phyloP scores from a whole-genome alignment of 2,113 vertebrate species.

The Actenoides hombroni region DNA sequence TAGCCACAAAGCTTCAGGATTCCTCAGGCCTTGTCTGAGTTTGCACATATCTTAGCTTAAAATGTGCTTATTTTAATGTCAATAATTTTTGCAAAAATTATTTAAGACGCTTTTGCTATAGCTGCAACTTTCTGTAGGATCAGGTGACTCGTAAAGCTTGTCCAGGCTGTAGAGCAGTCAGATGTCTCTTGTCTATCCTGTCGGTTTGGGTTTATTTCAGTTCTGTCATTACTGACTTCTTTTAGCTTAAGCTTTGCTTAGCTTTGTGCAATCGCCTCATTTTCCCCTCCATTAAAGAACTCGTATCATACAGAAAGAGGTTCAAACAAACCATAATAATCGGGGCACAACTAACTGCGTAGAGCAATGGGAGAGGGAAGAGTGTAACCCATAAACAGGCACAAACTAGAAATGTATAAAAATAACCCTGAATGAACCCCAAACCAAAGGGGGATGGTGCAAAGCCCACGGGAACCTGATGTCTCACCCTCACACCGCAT shows the following conservation, averaged over 20 bases:
- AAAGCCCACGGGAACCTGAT: background rate
- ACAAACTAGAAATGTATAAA: background rate
- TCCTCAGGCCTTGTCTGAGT: background rate
- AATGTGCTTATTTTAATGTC: background rate
- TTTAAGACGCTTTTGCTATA: background rate
- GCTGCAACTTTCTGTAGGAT: background rate
- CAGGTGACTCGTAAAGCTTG: background rate
- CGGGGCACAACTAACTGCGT: background rate
- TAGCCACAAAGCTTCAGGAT: background rate
- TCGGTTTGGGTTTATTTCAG: background rate
- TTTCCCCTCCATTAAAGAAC: background rate
- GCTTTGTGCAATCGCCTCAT: background rate
- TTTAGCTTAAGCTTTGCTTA: background rate
- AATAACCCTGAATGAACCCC: background rate
- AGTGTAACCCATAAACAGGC: background rate
- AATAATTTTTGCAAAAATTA: background rate
- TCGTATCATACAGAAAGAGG: background rate
- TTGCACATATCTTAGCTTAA: background rate
- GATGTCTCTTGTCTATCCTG: background rate
- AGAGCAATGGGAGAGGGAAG: background rate
- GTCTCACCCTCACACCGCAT: accelerated
- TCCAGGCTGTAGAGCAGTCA: background rate
- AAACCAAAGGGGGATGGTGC: too few relatives aligned
- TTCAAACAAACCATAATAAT: background rate
- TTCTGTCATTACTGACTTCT: background rate